phyloP scores from a whole-genome alignment of 2,113 vertebrate species.

The Bambusicola thoracicus region DNA sequence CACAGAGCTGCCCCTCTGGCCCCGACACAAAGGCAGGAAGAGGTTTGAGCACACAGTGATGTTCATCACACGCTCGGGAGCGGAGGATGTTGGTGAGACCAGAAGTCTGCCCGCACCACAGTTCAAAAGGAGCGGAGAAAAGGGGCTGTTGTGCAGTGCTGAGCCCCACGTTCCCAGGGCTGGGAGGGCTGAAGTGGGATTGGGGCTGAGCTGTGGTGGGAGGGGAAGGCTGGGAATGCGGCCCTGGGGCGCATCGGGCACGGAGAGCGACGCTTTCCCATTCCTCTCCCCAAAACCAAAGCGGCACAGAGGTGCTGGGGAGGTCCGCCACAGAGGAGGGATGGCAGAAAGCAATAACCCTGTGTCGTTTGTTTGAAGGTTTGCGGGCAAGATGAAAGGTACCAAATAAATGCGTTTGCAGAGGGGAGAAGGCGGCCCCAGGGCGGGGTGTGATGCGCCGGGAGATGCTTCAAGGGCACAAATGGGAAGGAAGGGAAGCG shows the following conservation, averaged over 20 bases:
- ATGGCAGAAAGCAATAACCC: neutral
- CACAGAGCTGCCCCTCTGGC: rapidly evolving
- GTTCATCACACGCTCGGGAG: rapidly evolving
- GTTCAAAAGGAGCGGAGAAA: neutral
- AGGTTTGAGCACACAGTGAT: rapidly evolving
- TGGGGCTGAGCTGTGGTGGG: neutral
- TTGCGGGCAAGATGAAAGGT: conserved; percentile 21
- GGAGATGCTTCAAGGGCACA: conserved; percentile 8
- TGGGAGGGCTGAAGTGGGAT: neutral
- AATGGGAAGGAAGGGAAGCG: neutral
- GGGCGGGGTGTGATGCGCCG: neutral
- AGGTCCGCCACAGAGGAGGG: neutral
- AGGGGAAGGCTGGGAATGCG: neutral
- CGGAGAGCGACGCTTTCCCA: neutral
- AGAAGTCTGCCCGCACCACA: rapidly evolving
- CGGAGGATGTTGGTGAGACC: neutral
- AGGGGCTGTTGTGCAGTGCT: neutral
- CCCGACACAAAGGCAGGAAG: neutral
- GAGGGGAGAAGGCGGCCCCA: conserved; percentile 7
- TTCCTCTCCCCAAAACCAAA: neutral
- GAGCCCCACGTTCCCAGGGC: rapidly evolving
- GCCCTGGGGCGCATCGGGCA: neutral
- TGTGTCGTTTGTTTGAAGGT: neutral
- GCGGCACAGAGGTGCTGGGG: rapidly evolving
- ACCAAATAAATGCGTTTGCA: neutral